These are phyloP conservation scores for Amphimallon solstitiale DNA, from an alignment of 2,888 invertebrate genomes.

Conservation along the genomic window DNA sequence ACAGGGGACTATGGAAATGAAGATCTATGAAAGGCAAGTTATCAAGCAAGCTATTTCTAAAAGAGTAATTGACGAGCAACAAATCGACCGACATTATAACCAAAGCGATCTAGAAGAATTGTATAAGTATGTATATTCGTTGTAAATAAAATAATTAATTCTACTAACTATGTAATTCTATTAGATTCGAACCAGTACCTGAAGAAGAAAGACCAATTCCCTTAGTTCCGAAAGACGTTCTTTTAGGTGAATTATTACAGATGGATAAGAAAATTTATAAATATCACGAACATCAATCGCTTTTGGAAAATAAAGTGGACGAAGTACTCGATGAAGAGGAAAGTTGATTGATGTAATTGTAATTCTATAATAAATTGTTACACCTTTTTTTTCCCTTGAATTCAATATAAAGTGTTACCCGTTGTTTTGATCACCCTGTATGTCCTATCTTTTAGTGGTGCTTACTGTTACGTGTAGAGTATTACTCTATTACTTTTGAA, in stretches of 20 bases:
- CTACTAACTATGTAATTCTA: conserved; percentile 6
- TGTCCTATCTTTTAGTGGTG: too few species aligned
- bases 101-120: conserved; percentile 90
- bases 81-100: conserved; percentile 98
- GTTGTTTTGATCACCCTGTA: too few species aligned
- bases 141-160: not conserved
- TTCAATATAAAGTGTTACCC: too few species aligned
- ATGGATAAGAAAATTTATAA: conserved; percentile 81
- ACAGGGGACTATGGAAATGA: conserved; percentile 97
- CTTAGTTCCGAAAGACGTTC: conserved; percentile 84
- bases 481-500: too few species aligned
- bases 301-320: conserved; percentile 90
- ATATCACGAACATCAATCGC: conserved; percentile 96
- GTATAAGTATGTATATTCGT: conserved; percentile 67
- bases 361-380: too few species aligned
- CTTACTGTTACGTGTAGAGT: too few species aligned
- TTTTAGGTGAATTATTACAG: conserved; percentile 86
- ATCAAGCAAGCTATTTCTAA: conserved; percentile 95
- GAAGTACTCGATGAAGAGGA: conserved; percentile 95
- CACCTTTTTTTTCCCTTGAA: too few species aligned
- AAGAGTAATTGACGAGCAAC: conserved; percentile 97
- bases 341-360: too few species aligned
- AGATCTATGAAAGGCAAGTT: conserved; percentile 97
- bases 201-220: conserved; percentile 72
- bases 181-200: conserved; percentile 77